These are phyloP conservation scores for Orientallactaga bullata DNA, from an alignment of 2,113 vertebrate genomes.

Conservation along the genomic window DNA sequence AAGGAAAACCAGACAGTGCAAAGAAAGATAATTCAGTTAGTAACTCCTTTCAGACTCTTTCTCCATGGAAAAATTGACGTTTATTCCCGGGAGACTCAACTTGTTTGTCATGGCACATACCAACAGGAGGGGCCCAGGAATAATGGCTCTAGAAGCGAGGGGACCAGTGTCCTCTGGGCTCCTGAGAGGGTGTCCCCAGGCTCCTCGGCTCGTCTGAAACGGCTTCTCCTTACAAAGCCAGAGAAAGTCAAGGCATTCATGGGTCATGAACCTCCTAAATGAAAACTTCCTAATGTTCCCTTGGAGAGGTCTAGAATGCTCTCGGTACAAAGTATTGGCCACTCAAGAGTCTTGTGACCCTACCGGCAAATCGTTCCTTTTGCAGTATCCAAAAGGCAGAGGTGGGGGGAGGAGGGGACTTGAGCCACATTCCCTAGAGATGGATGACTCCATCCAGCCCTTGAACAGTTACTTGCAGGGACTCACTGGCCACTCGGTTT, in stretches of 20 bases:
- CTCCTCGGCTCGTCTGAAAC: background rate
- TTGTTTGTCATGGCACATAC: constrained; percentile 66
- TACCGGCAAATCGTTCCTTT: background rate
- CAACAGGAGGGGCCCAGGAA: background rate
- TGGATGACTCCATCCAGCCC: background rate
- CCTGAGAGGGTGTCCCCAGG: background rate
- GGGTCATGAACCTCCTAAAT: background rate
- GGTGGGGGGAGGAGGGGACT: background rate
- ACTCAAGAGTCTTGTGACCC: background rate
- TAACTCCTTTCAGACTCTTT: background rate
- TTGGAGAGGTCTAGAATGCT: background rate
- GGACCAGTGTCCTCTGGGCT: background rate
- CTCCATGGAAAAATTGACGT: background rate
- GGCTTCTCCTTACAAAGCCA: background rate
- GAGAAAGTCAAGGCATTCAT: background rate
- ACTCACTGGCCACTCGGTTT: accelerated
- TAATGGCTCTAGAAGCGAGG: constrained; percentile 20
- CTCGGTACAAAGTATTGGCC: background rate
- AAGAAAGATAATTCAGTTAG: background rate
- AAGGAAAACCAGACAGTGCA: constrained; percentile 1
- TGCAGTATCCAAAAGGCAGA: background rate
- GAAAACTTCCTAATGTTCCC: background rate
- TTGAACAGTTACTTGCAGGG: background rate
- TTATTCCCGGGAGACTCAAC: constrained; percentile 55
- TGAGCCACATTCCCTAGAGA: background rate